phyloP scores from a whole-genome alignment of 2,113 vertebrate genomes.

The Formicarius rufipectus region DNA sequence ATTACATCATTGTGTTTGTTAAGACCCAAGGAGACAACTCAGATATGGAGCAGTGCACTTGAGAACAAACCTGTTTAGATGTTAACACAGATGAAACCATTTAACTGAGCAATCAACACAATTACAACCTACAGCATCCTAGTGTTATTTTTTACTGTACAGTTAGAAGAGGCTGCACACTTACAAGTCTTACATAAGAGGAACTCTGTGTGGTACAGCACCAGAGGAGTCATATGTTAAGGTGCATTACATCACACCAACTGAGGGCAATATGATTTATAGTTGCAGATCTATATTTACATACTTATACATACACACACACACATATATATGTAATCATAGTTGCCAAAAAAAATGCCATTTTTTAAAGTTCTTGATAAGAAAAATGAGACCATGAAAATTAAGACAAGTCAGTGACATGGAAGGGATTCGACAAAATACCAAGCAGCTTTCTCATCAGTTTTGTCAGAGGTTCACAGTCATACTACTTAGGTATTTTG shows the following conservation, averaged over 20 bases:
- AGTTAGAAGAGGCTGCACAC: not conserved
- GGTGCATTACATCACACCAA: not conserved
- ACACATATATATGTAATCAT: not conserved
- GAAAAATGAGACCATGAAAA: not conserved
- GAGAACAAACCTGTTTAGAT: not conserved
- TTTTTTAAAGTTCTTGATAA: not conserved
- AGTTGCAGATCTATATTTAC: not conserved
- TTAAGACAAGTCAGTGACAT: not conserved
- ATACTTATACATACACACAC: not conserved
- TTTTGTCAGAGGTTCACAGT: not conserved
- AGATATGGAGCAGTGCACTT: not conserved
- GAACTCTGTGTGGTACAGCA: not conserved
- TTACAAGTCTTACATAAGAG: not conserved
- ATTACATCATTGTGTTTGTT: not conserved
- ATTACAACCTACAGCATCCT: not conserved
- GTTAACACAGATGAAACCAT: not conserved
- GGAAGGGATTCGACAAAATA: not conserved
- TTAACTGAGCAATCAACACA: not conserved
- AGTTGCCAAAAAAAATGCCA: not conserved
- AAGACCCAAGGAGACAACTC: not conserved
- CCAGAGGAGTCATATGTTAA: not conserved
- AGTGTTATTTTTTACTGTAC: not conserved
- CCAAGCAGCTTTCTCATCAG: not conserved
- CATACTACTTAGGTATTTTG: accelerated
- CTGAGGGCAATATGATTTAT: not conserved